Percentiles rank a stretch among this genome's conserved stretches.
phyloP scores from a whole-genome alignment of 2,797 vertebrate genomes.

The Pangasius sanitwongsei region DNA sequence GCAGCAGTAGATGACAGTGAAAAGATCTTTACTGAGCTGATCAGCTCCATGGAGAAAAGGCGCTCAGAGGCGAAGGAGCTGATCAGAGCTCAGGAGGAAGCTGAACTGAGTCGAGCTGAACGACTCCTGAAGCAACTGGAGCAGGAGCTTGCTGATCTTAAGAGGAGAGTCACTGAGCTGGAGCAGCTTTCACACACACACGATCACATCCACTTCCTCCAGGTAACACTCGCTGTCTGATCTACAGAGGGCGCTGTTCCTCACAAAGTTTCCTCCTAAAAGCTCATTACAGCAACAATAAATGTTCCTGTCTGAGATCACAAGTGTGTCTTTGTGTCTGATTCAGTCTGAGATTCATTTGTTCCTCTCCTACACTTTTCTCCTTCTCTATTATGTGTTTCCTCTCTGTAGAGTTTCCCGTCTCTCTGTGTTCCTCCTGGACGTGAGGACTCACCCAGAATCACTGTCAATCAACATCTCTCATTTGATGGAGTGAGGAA shows the following conservation, averaged over 20 bases:
- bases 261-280: too few relatives aligned
- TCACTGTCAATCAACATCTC: background rate
- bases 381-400: background rate
- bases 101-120: background rate
- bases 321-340: background rate
- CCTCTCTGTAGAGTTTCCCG: constrained; percentile 10
- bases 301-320: too few relatives aligned
- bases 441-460: background rate
- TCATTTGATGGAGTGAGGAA: background rate
- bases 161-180: background rate
- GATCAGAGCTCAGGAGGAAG: constrained; percentile 12
- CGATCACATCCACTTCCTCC: background rate
- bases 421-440: background rate
- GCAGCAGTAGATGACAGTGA: constrained; percentile 19
- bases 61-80: background rate
- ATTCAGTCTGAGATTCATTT: background rate
- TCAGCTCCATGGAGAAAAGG: constrained; percentile 12
- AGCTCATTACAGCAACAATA: too few relatives aligned
- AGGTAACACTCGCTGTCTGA: too few relatives aligned
- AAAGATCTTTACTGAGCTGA: constrained; percentile 3
- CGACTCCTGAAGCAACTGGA: too few relatives aligned
- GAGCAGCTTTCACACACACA: constrained; percentile 5
- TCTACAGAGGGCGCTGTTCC: too few relatives aligned
- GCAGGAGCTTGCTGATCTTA: too few relatives aligned
- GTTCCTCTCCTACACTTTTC: background rate